These are phyloP conservation scores for Hycleus cichorii DNA, from an alignment of 1,140 invertebrate genomes.

Conservation along the genomic window DNA sequence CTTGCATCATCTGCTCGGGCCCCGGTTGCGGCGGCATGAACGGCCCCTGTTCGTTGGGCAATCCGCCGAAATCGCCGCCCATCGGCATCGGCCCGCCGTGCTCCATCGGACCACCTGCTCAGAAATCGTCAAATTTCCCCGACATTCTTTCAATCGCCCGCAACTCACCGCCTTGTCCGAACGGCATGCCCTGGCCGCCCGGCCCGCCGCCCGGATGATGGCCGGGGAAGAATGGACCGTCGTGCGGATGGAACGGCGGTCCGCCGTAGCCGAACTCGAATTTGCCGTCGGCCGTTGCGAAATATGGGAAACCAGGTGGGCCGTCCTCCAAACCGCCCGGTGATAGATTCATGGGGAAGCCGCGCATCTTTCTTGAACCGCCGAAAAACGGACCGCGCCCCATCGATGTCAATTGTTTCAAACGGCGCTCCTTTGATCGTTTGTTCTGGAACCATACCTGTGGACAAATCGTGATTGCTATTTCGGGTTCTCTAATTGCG, in stretches of 20 bases:
- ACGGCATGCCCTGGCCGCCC: slow-evolving; percentile 63
- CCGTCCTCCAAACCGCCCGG: slow-evolving; percentile 75
- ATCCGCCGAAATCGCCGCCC: slow-evolving; percentile 53
- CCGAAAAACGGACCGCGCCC: slow-evolving; percentile 85
- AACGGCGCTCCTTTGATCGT: slow-evolving; percentile 90
- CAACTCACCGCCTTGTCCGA: slow-evolving; percentile 58
- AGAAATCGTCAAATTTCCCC: slow-evolving; percentile 16
- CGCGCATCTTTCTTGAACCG: slow-evolving; percentile 80
- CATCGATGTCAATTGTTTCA: slow-evolving; percentile 88
- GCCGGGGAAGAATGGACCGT: slow-evolving; percentile 72
- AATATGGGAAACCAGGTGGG: slow-evolving; percentile 76
- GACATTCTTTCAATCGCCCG: background rate
- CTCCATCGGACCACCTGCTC: slow-evolving; percentile 56
- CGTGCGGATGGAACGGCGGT: slow-evolving; percentile 78
- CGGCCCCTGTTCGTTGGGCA: slow-evolving; percentile 53
- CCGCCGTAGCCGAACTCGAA: slow-evolving; percentile 85
- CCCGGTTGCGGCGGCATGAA: slow-evolving; percentile 54
- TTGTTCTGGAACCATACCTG: slow-evolving; percentile 99
- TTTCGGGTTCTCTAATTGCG: too few species aligned
- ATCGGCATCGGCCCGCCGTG: slow-evolving; percentile 59
- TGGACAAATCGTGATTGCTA: background rate
- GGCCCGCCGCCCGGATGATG: slow-evolving; percentile 68
- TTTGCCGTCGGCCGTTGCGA: slow-evolving; percentile 71
- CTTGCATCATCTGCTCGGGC: slow-evolving; percentile 41
- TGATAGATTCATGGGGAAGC: slow-evolving; percentile 82